Conservation (phyloP, 2,113 vertebrate species). For the Columba janthina region DNA sequence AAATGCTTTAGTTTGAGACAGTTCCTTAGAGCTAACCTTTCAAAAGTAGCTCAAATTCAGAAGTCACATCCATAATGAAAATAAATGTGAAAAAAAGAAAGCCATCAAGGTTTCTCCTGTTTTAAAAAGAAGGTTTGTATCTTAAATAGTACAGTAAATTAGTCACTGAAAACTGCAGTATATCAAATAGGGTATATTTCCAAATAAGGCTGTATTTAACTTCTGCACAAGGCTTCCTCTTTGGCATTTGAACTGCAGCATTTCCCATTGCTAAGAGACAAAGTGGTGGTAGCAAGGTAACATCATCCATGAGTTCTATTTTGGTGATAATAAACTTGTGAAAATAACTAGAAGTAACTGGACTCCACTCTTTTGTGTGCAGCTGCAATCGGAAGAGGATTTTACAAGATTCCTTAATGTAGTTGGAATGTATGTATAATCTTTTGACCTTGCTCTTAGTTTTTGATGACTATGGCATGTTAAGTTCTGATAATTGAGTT, state of each 20-base stretch:
- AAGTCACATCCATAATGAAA: neutral
- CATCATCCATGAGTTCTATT: neutral
- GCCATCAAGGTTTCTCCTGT: neutral
- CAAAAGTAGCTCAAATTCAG: neutral
- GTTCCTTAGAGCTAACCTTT: neutral
- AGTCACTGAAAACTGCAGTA: neutral
- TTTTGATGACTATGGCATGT: constrained; percentile 22
- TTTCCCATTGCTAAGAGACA: neutral
- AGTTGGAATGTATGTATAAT: constrained; percentile 28
- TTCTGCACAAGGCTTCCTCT: neutral
- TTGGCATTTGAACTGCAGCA: neutral
- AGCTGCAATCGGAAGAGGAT: neutral
- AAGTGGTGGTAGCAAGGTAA: neutral
- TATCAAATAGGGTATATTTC: neutral
- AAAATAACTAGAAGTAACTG: constrained; percentile 5
- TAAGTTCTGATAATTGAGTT: constrained; percentile 43
- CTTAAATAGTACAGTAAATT: neutral
- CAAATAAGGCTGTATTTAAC: neutral
- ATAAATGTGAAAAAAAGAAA: neutral
- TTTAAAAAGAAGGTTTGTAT: neutral
- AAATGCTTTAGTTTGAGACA: neutral
- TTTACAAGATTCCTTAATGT: constrained; percentile 5
- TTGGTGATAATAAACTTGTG: constrained; percentile 8
- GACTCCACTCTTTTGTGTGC: neutral
- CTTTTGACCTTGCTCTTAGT: constrained; percentile 25